Evolutionary conservation across 37 sponge, comb jelly and placozoan genomes (phyloP).

Genomic region (Chondrosia reniformis): DNA sequence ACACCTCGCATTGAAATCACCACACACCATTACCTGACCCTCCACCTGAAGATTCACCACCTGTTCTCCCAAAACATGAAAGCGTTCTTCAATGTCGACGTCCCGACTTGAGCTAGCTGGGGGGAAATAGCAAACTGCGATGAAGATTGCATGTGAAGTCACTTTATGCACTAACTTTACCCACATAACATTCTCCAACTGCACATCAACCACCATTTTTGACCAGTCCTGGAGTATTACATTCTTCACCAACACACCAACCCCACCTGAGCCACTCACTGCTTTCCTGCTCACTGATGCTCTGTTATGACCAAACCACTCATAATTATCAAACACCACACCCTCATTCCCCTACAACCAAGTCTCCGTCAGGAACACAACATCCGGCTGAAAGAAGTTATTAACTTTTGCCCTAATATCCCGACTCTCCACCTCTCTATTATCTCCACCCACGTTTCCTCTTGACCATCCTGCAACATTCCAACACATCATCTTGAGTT

Average conservation of each 20-base stretch:
- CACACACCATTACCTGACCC: too few relatives aligned
- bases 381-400: neutral
- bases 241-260: neutral
- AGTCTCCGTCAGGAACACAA: neutral
- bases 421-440: neutral
- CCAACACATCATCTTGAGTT: neutral
- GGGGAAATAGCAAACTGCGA: neutral
- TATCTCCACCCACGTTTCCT: neutral
- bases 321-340: neutral
- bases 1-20: too few relatives aligned
- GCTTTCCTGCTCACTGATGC: neutral
- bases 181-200: neutral
- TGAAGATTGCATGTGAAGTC: neutral
- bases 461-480: neutral
- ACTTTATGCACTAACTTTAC: neutral
- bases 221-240: neutral
- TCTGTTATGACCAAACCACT: neutral
- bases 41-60: too few relatives aligned
- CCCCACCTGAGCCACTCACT: neutral
- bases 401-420: neutral
- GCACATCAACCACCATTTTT: neutral
- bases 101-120: neutral
- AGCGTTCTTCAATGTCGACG: neutral
- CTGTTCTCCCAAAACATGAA: too few relatives aligned
- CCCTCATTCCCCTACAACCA: neutral